Evolutionary conservation across 2,113 vertebrate species (phyloP).

Genomic region (Oryzias woworae): DNA sequence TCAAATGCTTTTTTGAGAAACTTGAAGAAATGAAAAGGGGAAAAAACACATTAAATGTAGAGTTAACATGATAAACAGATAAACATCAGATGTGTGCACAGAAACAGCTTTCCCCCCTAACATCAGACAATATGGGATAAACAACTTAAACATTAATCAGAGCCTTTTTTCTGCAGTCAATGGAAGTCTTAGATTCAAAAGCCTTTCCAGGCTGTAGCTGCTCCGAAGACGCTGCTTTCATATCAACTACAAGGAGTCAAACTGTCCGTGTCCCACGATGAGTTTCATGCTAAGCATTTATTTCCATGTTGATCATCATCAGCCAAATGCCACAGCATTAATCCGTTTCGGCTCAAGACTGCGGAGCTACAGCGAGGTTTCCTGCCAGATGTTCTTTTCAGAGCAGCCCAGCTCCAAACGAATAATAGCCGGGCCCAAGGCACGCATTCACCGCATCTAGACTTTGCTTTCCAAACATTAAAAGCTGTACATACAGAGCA

Average conservation of each 20-base stretch:
- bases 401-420: conserved; percentile 48
- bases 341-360: conserved; percentile 61
- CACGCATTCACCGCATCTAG: conserved; percentile 46
- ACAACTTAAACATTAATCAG: conserved; percentile 51
- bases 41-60: not conserved
- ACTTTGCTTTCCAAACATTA: conserved; percentile 37
- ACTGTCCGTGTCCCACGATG: conserved; percentile 44
- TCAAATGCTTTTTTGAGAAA: too few species aligned
- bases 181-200: conserved; percentile 33
- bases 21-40: too few species aligned
- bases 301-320: conserved; percentile 67
- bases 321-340: conserved; percentile 60
- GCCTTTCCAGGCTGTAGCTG: conserved; percentile 26
- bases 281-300: conserved; percentile 55
- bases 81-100: not conserved
- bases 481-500: conserved; percentile 18
- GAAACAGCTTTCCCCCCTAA: conserved; percentile 6
- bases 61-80: not conserved
- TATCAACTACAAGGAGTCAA: conserved; percentile 27
- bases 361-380: conserved; percentile 53
- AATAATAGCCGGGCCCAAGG: conserved; percentile 60
- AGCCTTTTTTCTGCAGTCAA: conserved; percentile 22
- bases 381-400: conserved; percentile 70
- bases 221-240: conserved; percentile 38
- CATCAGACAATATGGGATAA: conserved; percentile 33